Base-by-base conservation (phyloP, 2,113 vertebrate genomes). In the Paramisgurnus dabryanus region DNA sequence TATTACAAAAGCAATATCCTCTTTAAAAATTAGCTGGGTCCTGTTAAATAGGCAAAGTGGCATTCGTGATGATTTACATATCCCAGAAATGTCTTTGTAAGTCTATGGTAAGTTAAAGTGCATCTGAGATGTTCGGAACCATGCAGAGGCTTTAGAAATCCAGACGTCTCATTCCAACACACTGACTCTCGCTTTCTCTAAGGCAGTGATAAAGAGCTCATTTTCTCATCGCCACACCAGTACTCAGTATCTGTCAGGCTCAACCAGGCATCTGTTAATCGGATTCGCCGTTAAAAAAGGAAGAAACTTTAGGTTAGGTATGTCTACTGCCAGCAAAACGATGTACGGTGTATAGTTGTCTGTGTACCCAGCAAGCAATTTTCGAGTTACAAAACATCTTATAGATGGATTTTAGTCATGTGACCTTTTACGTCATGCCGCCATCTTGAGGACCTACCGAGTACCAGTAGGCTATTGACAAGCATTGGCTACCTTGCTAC, bases 241-340 rank as follows among this genome's bases (percentile, higher is more conserved):
- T 69, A 85, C 86, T 92, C 87, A 79, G 84, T 91, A 87, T 83
- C 85, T 88, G 90, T 90, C 91, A 84, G 80, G 49, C 73, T 67
- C 61, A 49, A 79, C 82, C 78, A 81, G 80, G 83, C 79, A 81
- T 86, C 88, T 76, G 89, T 91, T 89, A 90, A 91, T 91, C 89
- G 89, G 85, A 82, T 81, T 84, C 82, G 87, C 88, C 85, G 82
- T 87, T 82, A 86, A 82, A 77, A 22, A 85, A 87, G 85, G 76
- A 55, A 79, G 57, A 68, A 78, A 58, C 50, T 76, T 76, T 79
- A 84, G 83, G 27, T 81, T 71, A 41, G 39, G 17, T 40, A 1
- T 41, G 34, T 72, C 18, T 60, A 39, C 43, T 9, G 3, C n/a
- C 12, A 61, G 72, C 41, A 18, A 9, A 27, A 45, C 27, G 27